These are phyloP conservation scores for Zonotrichia leucophrys DNA, from an alignment of 2,113 vertebrate genomes.

Conservation along the genomic window DNA sequence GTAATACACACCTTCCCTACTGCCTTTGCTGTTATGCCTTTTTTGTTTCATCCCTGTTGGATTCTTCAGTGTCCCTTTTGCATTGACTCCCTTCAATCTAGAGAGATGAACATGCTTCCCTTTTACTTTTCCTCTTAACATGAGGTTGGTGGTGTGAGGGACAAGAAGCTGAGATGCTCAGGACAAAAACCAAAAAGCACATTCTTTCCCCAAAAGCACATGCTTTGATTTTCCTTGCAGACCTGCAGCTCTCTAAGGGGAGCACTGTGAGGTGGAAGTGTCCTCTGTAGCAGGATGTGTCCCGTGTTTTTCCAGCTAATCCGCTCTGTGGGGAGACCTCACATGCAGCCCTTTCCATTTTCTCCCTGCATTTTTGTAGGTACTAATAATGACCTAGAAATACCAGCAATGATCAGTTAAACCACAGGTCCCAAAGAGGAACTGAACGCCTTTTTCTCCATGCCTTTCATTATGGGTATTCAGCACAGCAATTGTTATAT, in stretches of 20 bases:
- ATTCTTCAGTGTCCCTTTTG: not conserved
- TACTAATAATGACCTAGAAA: not conserved
- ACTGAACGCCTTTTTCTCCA: not conserved
- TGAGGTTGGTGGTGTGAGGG: not conserved
- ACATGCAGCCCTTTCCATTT: not conserved
- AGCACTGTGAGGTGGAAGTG: not conserved
- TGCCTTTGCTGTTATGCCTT: not conserved
- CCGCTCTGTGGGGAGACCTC: not conserved
- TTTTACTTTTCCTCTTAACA: not conserved
- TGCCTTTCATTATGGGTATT: not conserved
- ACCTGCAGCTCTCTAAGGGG: fast-evolving
- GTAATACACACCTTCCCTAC: too few species aligned
- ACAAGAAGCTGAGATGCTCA: not conserved
- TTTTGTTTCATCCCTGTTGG: not conserved
- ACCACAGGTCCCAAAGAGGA: not conserved
- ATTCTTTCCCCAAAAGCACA: not conserved
- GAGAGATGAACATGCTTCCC: not conserved
- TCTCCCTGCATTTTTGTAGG: not conserved
- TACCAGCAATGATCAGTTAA: not conserved
- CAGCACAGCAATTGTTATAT: not conserved
- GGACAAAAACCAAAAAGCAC: not conserved
- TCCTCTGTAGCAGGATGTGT: not conserved
- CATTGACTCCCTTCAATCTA: not conserved
- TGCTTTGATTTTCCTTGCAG: not conserved
- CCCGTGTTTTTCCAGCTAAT: not conserved